phyloP scores from a whole-genome alignment of 2,113 vertebrate species.

The Dolichotis patagonum region DNA sequence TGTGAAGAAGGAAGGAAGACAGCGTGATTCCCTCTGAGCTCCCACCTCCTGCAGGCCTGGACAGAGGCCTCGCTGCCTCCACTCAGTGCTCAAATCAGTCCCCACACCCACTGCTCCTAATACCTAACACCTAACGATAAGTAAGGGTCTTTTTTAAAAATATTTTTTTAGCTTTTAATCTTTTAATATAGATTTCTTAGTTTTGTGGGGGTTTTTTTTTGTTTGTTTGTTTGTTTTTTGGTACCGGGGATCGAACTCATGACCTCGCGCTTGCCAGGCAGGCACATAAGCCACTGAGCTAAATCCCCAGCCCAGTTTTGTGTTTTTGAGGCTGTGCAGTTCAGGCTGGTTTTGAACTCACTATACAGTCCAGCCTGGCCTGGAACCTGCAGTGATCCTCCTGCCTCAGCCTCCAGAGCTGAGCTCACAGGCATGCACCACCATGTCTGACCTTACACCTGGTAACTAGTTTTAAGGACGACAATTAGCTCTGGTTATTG shows the following conservation, averaged over 20 bases:
- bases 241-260: no score
- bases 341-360: neutral
- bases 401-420: neutral
- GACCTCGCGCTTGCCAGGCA: no score
- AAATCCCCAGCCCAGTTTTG: no score
- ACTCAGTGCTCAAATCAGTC: rapidly evolving
- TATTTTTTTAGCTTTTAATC: no score
- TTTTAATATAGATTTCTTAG: no score
- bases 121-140: rapidly evolving
- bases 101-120: rapidly evolving
- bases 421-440: neutral
- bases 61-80: rapidly evolving
- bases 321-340: neutral
- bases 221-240: no score
- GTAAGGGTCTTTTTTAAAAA: no score
- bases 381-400: neutral
- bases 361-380: neutral
- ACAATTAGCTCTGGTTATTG: neutral
- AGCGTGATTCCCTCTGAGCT: neutral
- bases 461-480: rapidly evolving
- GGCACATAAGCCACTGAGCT: no score
- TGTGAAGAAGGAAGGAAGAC: conserved; percentile 10
- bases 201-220: no score
- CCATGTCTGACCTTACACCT: neutral
- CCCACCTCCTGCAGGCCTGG: no score